Evolutionary conservation across 1,140 invertebrate species (phyloP), one percentile per base, ranked within the genome.

Genomic region (Bombus haemorrhoidalis): DNA sequence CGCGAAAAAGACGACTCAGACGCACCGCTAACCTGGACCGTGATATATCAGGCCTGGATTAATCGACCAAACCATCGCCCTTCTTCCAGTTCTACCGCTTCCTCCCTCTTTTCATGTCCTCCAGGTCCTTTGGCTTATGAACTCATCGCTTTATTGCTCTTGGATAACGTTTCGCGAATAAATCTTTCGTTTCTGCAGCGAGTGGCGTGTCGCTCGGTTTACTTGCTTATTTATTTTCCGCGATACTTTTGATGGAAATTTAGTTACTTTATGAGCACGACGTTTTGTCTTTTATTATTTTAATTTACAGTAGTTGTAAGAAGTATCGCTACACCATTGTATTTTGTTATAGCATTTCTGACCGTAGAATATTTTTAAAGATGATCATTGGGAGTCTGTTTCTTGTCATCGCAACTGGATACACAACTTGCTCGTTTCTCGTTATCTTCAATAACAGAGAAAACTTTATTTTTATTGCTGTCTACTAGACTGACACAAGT

Each of bases 31-130:
- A 80, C 77, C 47, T 39, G 41, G 32, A 32, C 64, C 53, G 32
- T 77, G 69, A 80, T 89, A 83, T 39, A 83, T 88, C 87, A 87
- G n/a, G 57, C 18, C 62, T 78, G 73, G 85, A 87, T 83, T 68
- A 83, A 87, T 47, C 73, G 39, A 57, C 32, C 6, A 62, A 62
- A 83, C 79, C 62, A 71, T 86, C 74, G 34, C 28, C 6, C 22
- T 32, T 78, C 32, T 32, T 64, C 28, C 22, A 39, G 1, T 25
- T 41, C 18, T n/a, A 64, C 15, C 28, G 15, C 9, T 9, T 43
- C 15, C 5, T 0, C 10, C 39, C 28, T 64, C 62, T 15, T 32
- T 41, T 41, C 75, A 37, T 78, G 39, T 64, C 22, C 28, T 59
- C 37, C 10, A 59, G 13, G 64, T 62, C 37, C 53, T 64, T 64